phyloP scores from a whole-genome alignment of 2,888 invertebrate species.

The Drosophila monieri region DNA sequence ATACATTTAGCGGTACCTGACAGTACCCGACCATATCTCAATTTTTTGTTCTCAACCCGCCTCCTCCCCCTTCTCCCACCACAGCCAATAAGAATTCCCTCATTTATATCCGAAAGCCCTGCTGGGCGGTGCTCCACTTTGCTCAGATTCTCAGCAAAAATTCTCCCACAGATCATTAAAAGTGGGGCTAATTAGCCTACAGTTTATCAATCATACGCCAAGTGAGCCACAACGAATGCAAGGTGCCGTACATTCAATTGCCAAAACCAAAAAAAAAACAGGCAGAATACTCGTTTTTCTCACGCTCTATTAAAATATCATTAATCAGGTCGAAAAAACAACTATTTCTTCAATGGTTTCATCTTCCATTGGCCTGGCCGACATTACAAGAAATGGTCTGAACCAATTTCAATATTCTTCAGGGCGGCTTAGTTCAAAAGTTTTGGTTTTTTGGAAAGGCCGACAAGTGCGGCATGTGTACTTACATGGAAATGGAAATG shows the following conservation, averaged over 20 bases:
- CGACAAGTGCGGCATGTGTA: conserved; percentile 47
- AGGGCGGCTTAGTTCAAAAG: conserved; percentile 61
- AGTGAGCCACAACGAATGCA: conserved; percentile 45
- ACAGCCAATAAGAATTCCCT: conserved; percentile 11
- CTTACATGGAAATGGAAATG: conserved; percentile 30
- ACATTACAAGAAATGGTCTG: conserved; percentile 24
- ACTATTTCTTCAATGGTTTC: conserved; percentile 6
- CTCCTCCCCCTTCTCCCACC: not conserved
- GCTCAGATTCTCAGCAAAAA: conserved; percentile 13
- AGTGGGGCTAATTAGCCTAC: conserved; percentile 32
- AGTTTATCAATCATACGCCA: conserved; percentile 64
- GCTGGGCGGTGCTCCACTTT: conserved; percentile 31
- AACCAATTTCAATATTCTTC: conserved; percentile 67
- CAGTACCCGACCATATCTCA: conserved; percentile 29
- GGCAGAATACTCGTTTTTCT: conserved; percentile 48
- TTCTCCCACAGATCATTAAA: conserved; percentile 29
- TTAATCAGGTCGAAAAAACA: conserved; percentile 56
- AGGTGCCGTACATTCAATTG: conserved; percentile 55
- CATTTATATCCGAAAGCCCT: conserved; percentile 28
- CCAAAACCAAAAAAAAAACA: conserved; percentile 31
- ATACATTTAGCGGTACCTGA: conserved; percentile 34
- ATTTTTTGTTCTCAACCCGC: conserved; percentile 17
- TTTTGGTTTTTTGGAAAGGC: conserved; percentile 14
- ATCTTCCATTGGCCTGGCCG: not conserved
- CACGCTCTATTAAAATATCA: conserved; percentile 76